Evolutionary conservation across 2,888 invertebrate species (phyloP), one percentile per base, ranked within the genome.

Genomic region (Heliconius hortense): DNA sequence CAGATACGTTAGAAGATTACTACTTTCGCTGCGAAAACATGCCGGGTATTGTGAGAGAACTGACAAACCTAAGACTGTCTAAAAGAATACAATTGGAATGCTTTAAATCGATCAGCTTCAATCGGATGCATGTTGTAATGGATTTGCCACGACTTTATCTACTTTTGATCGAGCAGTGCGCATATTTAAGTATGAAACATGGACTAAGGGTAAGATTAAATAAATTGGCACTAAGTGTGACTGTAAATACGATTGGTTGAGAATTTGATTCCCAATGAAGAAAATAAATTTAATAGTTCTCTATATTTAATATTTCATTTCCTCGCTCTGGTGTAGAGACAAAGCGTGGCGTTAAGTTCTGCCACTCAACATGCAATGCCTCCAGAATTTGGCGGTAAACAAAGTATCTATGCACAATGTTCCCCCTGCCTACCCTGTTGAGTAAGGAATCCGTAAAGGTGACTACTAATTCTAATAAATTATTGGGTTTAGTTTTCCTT

Each of bases 181-280:
- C 79, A 15, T 81, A 76, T 73, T 71, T 82, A 21, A 81, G 82
- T 69, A 68, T 56, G 21, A 78, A 77, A 68, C 81, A 77, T 62
- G 81, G 81, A 53, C 66, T 80, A 1, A 76, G 80, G 69, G 80
- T 81, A 75, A 77, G 79, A 77, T 75, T 24, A 79, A 78, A n/a
- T 56, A 10, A 56, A n/a, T 26, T 63, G 79, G 7, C 48, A 18
- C 18, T 48, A 48, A 48, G 43, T 43, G 15, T 43, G 43, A 15
- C 4, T 15, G 35, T 35, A 43, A 43, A 43, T 15, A 4, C 0
- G 15, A 43, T 4, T 4, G 43, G 43, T 15, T 43, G 43, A 10
- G 21, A 7, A 0, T 56, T 8, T 8, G 0, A n/a, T 10, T 10
- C 8, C n/a, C 59, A n/a, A 11, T 59, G 3, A 4, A 11, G 10